phyloP scores from a whole-genome alignment of 2,888 invertebrate species.

The Thysanoteuthis rhombus region DNA sequence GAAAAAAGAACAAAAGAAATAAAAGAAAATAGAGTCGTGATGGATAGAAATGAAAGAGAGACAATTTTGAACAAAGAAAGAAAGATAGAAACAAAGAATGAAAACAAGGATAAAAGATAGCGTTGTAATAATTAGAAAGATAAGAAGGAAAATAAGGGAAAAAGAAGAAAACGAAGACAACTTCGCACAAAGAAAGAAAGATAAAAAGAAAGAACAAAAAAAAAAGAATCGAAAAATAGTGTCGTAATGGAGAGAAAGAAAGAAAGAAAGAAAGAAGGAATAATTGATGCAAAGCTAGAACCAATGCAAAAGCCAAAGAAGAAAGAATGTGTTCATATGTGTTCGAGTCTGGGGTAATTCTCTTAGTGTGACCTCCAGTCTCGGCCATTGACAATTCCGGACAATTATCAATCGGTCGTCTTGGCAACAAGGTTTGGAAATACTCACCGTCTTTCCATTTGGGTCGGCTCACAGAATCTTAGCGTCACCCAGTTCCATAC shows the following conservation, averaged over 20 bases:
- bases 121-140: no score
- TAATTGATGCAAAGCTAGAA: not conserved
- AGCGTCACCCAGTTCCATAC: not conserved
- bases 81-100: not conserved
- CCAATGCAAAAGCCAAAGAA: not conserved
- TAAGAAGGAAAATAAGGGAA: not conserved
- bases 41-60: not conserved
- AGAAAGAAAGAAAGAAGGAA: no score
- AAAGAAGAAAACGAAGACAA: not conserved
- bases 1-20: not conserved
- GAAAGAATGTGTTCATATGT: not conserved
- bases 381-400: conserved; percentile 12
- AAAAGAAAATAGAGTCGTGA: no score
- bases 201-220: not conserved
- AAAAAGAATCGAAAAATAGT: not conserved
- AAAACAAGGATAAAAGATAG: no score
- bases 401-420: not conserved
- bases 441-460: not conserved
- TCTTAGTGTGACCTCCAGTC: not conserved
- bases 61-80: not conserved
- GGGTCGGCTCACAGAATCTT: not conserved
- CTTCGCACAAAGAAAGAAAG: not conserved
- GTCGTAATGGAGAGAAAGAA: no score
- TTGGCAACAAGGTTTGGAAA: not conserved
- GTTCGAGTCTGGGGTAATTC: not conserved